phyloP scores from a whole-genome alignment of 2,797 vertebrate genomes.

The Lemur catta region DNA sequence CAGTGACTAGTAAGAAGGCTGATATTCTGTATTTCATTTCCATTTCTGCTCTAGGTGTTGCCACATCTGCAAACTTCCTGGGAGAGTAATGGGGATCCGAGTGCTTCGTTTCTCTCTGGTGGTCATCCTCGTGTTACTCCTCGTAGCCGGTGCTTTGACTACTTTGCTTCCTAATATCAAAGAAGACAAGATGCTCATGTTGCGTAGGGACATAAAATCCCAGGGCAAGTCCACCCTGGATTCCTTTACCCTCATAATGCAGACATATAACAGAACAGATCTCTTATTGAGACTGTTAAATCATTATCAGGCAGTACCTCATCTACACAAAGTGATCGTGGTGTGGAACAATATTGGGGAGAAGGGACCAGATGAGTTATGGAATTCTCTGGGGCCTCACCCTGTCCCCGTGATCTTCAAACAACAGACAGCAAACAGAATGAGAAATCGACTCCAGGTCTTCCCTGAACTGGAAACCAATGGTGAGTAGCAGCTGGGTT shows the following conservation, averaged over 20 bases:
- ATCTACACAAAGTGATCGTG: conserved; percentile 91
- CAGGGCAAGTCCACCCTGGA: conserved; percentile 77
- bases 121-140: conserved; percentile 83
- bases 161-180: conserved; percentile 85
- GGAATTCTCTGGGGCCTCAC: conserved; percentile 93
- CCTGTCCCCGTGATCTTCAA: conserved; percentile 93
- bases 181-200: conserved; percentile 83
- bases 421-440: conserved; percentile 89
- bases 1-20: neutral
- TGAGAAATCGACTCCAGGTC: conserved; percentile 93
- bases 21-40: neutral
- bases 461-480: conserved; percentile 92
- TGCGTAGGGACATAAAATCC: conserved; percentile 80
- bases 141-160: conserved; percentile 86
- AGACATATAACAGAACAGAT: conserved; percentile 96
- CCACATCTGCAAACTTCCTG: conserved; percentile 84
- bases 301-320: conserved; percentile 94
- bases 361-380: conserved; percentile 88
- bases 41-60: conserved; percentile 77
- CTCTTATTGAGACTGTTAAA: conserved; percentile 94
- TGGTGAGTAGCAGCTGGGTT: conserved; percentile 83
- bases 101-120: conserved; percentile 83
- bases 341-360: conserved; percentile 96
- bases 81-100: conserved; percentile 84
- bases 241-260: conserved; percentile 94